These are phyloP conservation scores for Erannis defoliaria DNA, from an alignment of 2,888 invertebrate species.

Conservation along the genomic window DNA sequence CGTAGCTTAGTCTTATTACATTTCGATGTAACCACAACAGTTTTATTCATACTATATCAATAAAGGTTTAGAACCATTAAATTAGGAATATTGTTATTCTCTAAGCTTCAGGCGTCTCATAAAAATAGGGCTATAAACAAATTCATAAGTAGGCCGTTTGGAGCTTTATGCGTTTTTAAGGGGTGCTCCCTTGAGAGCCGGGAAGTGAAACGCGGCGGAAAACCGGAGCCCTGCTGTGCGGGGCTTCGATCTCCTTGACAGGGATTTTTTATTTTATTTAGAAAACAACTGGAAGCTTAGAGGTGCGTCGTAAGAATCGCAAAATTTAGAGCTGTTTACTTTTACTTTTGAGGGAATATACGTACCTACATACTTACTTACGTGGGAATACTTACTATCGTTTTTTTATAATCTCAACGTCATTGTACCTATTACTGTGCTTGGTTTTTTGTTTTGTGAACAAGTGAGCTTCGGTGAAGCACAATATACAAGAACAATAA, in stretches of 20 bases:
- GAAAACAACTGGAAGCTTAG: constrained; percentile 39
- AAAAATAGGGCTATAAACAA: constrained; percentile 83
- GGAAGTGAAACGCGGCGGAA: constrained; percentile 82
- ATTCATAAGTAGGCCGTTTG: constrained; percentile 84
- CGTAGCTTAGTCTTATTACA: not conserved
- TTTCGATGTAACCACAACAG: constrained; percentile 1
- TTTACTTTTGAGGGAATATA: not conserved
- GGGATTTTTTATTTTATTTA: constrained; percentile 44
- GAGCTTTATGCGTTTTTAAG: constrained; percentile 83
- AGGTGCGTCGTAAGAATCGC: constrained; percentile 21
- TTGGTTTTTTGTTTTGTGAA: too few relatives aligned
- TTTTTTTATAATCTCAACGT: too few relatives aligned
- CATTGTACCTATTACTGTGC: too few relatives aligned
- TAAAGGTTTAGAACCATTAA: constrained; percentile 66
- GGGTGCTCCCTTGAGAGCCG: constrained; percentile 70
- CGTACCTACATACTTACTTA: too few relatives aligned
- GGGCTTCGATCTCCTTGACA: constrained; percentile 50
- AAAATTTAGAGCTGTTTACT: constrained; percentile 10
- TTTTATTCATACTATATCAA: constrained; percentile 50
- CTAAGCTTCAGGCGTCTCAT: constrained; percentile 64
- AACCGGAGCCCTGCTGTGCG: constrained; percentile 73
- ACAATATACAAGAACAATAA: too few relatives aligned
- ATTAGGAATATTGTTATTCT: constrained; percentile 75
- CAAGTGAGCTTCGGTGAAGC: too few relatives aligned
- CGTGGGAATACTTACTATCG: too few relatives aligned